These are phyloP conservation scores for Fragum whitleyi DNA, from an alignment of 2,888 invertebrate genomes.

Conservation along the genomic window DNA sequence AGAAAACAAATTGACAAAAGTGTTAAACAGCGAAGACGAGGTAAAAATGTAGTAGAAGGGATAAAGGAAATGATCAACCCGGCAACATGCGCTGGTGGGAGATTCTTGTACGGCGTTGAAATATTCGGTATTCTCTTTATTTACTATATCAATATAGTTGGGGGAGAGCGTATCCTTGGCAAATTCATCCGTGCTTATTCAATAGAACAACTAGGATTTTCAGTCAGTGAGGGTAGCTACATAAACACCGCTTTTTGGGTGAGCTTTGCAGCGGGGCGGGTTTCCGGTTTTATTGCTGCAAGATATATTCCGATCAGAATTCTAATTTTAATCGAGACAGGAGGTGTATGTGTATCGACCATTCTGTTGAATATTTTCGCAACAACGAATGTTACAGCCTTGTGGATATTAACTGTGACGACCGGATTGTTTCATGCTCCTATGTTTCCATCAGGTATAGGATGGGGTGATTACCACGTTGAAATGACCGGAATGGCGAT, in stretches of 20 bases:
- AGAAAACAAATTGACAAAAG: not conserved
- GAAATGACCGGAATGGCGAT: slow-evolving; percentile 73
- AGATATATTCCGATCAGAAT: slow-evolving; percentile 67
- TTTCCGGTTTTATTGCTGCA: slow-evolving; percentile 67
- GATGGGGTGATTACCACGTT: slow-evolving; percentile 73
- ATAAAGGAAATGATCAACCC: slow-evolving; percentile 66
- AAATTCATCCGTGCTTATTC: slow-evolving; percentile 75
- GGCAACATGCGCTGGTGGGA: slow-evolving; percentile 68
- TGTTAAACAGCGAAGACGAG: slow-evolving; percentile 8
- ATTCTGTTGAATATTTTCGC: slow-evolving; percentile 68
- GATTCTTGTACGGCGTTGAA: slow-evolving; percentile 63
- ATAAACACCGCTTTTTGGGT: slow-evolving; percentile 76
- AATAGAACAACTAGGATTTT: slow-evolving; percentile 70
- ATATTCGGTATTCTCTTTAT: slow-evolving; percentile 68
- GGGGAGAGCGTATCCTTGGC: slow-evolving; percentile 72
- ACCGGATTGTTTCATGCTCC: slow-evolving; percentile 71
- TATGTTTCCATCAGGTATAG: slow-evolving; percentile 72
- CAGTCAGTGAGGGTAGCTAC: slow-evolving; percentile 66
- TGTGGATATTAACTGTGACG: slow-evolving; percentile 70
- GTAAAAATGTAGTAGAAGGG: not conserved
- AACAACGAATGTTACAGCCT: slow-evolving; percentile 46
- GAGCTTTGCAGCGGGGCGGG: slow-evolving; percentile 70
- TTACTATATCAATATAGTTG: slow-evolving; percentile 70
- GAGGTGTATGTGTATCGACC: slow-evolving; percentile 59
- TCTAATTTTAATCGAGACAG: slow-evolving; percentile 66